These are phyloP conservation scores for Progne subis DNA, from an alignment of 2,113 vertebrate species.

Conservation along the genomic window DNA sequence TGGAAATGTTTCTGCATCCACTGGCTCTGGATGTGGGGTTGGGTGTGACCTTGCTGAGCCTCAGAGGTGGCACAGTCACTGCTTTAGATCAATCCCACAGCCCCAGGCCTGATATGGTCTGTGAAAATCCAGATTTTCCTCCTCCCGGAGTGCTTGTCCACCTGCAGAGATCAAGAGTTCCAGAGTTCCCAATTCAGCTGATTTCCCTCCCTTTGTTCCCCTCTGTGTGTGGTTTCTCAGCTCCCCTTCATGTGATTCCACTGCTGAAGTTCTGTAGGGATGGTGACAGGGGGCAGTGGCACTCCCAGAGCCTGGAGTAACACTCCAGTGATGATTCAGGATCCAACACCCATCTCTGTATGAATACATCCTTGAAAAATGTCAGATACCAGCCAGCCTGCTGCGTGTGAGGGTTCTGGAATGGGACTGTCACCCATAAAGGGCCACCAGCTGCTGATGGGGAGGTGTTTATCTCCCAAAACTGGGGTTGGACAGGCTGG, in stretches of 20 bases:
- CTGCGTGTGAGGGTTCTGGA: too few relatives aligned
- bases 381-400: neutral
- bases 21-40: neutral
- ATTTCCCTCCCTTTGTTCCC: neutral
- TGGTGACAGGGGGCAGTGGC: neutral
- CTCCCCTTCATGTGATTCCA: neutral
- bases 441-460: neutral
- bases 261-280: neutral
- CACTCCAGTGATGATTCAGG: neutral
- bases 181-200: neutral
- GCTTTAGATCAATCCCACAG: neutral
- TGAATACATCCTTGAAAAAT: neutral
- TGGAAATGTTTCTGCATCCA: neutral
- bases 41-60: neutral
- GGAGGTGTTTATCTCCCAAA: neutral
- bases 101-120: neutral
- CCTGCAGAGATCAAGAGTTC: neutral
- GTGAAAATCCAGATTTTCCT: neutral
- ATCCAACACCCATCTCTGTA: fast-evolving
- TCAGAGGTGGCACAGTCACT: neutral
- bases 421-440: neutral
- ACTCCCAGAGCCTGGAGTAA: neutral
- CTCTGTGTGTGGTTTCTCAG: neutral
- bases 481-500: neutral
- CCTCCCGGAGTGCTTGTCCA: neutral